Evolutionary conservation across 2,113 vertebrate genomes (phyloP).

Genomic region (Salvelinus fontinalis): DNA sequence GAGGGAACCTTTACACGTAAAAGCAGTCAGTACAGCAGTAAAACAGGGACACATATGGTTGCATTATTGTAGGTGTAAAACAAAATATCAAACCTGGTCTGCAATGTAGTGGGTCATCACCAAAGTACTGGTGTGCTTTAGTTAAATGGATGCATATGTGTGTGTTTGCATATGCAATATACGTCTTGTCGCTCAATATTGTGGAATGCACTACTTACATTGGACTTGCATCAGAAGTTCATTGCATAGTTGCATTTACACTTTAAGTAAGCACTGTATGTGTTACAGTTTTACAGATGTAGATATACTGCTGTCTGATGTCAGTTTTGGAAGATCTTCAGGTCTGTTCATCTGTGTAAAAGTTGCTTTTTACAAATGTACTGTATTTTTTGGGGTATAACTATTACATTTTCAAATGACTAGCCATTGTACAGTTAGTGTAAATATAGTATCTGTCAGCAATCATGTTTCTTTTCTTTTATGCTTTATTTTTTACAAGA

Average conservation of each 20-base stretch:
- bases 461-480: not conserved
- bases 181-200: slow-evolving; percentile 15
- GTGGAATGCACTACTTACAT: slow-evolving; percentile 19
- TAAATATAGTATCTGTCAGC: slow-evolving; percentile 43
- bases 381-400: not conserved
- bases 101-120: slow-evolving; percentile 11
- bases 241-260: slow-evolving; percentile 10
- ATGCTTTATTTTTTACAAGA: slow-evolving; percentile 29
- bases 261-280: slow-evolving; percentile 10
- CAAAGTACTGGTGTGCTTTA: not conserved
- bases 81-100: not conserved
- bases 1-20: not conserved
- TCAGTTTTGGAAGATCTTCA: slow-evolving; percentile 12
- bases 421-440: slow-evolving; percentile 46
- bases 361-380: not conserved
- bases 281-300: slow-evolving; percentile 2
- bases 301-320: too few species aligned
- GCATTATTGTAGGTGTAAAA: too few species aligned
- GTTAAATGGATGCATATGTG: not conserved
- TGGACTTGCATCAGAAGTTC: slow-evolving; percentile 4
- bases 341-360: slow-evolving; percentile 11
- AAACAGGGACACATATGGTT: not conserved
- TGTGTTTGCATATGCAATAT: slow-evolving; percentile 5
- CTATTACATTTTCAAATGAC: slow-evolving; percentile 41
- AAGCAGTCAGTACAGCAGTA: not conserved